These are phyloP conservation scores for Colletes latitarsis DNA, from an alignment of 1,140 invertebrate genomes.

Conservation along the genomic window DNA sequence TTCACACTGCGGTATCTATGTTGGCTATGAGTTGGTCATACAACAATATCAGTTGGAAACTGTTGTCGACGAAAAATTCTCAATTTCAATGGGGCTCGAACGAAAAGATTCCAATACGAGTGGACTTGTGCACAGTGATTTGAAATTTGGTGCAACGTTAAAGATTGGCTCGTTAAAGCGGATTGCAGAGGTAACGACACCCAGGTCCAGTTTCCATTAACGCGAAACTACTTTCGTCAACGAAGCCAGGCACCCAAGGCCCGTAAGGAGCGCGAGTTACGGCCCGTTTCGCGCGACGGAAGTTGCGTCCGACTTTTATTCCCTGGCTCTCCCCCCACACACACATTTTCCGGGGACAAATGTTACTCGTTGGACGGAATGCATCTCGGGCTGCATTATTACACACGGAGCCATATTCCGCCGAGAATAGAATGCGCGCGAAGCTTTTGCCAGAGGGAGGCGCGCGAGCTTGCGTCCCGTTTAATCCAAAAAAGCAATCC, in stretches of 20 bases:
- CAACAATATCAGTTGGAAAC: too few relatives aligned
- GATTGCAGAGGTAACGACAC: too few relatives aligned
- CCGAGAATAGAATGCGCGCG: slow-evolving; percentile 13
- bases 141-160: too few relatives aligned
- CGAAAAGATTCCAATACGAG: too few relatives aligned
- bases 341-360: slow-evolving; percentile 13
- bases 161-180: too few relatives aligned
- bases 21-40: too few relatives aligned
- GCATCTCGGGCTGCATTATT: slow-evolving; percentile 29
- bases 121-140: too few relatives aligned
- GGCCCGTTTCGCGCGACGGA: not conserved
- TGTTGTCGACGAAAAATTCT: too few relatives aligned
- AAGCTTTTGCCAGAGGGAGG: not conserved
- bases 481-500: slow-evolving; percentile 50
- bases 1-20: too few relatives aligned
- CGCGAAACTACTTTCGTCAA: not conserved
- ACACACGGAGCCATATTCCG: not conserved
- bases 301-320: slow-evolving; percentile 31
- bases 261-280: slow-evolving; percentile 12
- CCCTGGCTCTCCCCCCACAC: too few relatives aligned
- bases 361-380: slow-evolving; percentile 27
- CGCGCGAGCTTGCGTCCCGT: not conserved
- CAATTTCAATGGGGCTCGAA: too few relatives aligned
- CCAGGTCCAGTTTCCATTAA: not conserved
- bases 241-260: not conserved